Percentiles rank a stretch among this genome's conserved stretches.
Conservation (phyloP, 2,888 invertebrate genomes). For the Druceiella hillmani region DNA sequence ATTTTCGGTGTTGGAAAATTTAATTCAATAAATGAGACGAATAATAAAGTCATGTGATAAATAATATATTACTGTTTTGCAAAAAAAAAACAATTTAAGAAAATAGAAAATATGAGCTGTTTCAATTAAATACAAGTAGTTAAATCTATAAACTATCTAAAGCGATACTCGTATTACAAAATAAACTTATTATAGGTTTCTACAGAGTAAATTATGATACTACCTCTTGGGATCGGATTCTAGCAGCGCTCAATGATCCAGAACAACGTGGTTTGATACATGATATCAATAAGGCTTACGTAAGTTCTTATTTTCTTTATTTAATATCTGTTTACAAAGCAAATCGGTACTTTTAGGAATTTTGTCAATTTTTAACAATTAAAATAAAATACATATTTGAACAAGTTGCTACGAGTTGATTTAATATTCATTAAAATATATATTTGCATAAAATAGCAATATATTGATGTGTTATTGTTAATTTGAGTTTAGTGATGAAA, state of each 20-base stretch:
- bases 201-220: constrained; percentile 64
- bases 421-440: not conserved
- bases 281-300: constrained; percentile 72
- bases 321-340: no score
- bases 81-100: no score
- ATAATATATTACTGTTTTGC: no score
- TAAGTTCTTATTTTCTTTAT: no score
- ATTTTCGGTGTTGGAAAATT: no score
- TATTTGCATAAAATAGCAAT: no score
- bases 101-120: no score
- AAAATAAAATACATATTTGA: not conserved
- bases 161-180: constrained; percentile 4
- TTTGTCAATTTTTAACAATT: not conserved
- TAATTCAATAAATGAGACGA: no score
- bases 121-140: constrained; percentile 11
- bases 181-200: constrained; percentile 43
- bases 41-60: no score
- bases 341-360: not conserved
- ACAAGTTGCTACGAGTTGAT: not conserved
- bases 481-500: no score
- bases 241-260: constrained; percentile 32
- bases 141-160: constrained; percentile 3
- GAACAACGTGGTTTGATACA: constrained; percentile 27
- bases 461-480: no score
- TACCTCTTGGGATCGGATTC: constrained; percentile 50